These are phyloP conservation scores for Petaurus breviceps DNA, from an alignment of 2,113 vertebrate species.

Conservation along the genomic window DNA sequence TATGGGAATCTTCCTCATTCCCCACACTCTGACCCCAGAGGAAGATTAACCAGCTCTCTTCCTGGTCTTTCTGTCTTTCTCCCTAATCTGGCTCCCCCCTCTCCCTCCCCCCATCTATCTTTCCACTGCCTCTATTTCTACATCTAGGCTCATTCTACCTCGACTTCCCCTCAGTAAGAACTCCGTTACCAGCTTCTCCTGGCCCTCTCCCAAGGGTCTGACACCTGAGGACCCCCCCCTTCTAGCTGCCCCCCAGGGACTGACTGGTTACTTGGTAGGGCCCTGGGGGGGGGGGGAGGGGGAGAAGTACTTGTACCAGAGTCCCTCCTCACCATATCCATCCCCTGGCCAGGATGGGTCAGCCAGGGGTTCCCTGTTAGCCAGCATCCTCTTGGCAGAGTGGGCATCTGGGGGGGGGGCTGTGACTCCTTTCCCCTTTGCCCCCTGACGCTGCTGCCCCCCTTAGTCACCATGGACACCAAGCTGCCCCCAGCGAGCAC, in stretches of 20 bases:
- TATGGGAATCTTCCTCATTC: neutral
- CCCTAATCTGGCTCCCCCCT: neutral
- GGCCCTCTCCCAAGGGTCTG: slow-evolving; percentile 60
- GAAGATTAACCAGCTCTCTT: neutral
- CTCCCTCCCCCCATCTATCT: neutral
- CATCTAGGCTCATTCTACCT: slow-evolving; percentile 36
- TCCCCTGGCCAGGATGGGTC: slow-evolving; percentile 62
- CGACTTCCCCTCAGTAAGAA: slow-evolving; percentile 55
- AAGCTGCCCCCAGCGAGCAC: slow-evolving; percentile 93
- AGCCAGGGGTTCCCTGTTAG: slow-evolving; percentile 60
- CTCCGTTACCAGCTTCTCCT: slow-evolving; percentile 49
- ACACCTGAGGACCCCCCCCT: slow-evolving; percentile 56
- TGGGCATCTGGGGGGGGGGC: slow-evolving; percentile 45
- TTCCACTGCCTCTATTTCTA: neutral
- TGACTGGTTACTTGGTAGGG: slow-evolving; percentile 57
- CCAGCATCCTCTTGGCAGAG: slow-evolving; percentile 59
- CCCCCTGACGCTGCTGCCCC: neutral
- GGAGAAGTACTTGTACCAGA: slow-evolving; percentile 29
- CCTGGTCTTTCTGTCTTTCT: neutral
- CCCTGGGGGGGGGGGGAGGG: slow-evolving; percentile 55
- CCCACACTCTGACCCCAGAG: neutral
- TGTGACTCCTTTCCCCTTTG: slow-evolving; percentile 62
- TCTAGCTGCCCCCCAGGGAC: slow-evolving; percentile 72
- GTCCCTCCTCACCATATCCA: slow-evolving; percentile 19
- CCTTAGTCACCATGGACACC: slow-evolving; percentile 83